Evolutionary conservation across 1,140 invertebrate genomes (phyloP), one percentile per base, ranked within the genome.

Genomic region (Coboldia fuscipes): DNA sequence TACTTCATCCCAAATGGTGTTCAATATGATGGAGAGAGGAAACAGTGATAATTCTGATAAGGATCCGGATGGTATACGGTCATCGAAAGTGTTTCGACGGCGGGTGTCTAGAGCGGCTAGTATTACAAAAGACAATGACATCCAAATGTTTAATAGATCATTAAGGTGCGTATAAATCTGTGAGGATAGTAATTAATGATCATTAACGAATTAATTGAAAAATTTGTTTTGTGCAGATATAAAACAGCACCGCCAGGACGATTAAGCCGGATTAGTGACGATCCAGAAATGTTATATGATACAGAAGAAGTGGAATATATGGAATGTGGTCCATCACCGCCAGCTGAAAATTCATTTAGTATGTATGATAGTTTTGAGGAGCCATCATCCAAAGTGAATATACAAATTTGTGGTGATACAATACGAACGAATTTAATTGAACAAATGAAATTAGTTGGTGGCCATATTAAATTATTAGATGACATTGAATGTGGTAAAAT

Each of bases 301-400:
- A 58, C 68, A 30, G 68, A 67, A 49, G 68, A 71, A 48, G 69
- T 70, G 47, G 70, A 72, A 48, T 75, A 68, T 50, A 72, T 76
- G 60, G 70, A 74, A 44, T 74, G 69, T 40, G 73, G 73, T 19
- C 71, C 70, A 23, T 72, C 73, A 13, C 72, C 72, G 9, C 71
- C 72, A 40, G 66, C 72, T 28, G 74, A 75, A 50, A 73, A 72
- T 45, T 70, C 72, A 6, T 72, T 72, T 38, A 61, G 55, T 28
- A 72, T 76, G 60, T 75, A 75, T 57, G 63, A 75, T 45, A 76
- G 72, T 55, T 71, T 72, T 47, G 72, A 76, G 43, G 71, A 72
- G 45, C 72, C 69, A 7, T 65, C 63, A 9, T 63, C 65, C 37
- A 76, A 79, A 36, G 55, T 79, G 39, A 73, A 68, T 41, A 65